Conservation (phyloP, 2,888 invertebrate genomes). For the Aleiodes alternator region DNA sequence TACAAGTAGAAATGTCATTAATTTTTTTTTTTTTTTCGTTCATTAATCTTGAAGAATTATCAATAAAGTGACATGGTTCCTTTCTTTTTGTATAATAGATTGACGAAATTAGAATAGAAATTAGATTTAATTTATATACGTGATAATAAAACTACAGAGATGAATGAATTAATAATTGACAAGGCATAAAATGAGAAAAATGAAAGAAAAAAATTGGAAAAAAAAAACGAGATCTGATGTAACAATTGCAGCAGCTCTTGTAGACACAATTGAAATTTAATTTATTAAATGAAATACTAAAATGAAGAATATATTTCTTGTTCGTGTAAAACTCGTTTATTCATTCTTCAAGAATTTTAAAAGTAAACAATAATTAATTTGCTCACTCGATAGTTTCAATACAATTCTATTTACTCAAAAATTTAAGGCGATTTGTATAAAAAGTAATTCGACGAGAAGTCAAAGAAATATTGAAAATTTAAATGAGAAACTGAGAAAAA, state of each 20-base stretch:
- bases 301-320: background rate
- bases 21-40: conserved; percentile 1
- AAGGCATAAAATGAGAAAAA: background rate
- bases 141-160: conserved; percentile 12
- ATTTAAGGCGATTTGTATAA: conserved; percentile 19
- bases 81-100: conserved; percentile 56
- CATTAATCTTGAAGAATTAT: background rate
- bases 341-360: conserved; percentile 8
- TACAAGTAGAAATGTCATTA: background rate
- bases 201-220: background rate
- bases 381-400: conserved; percentile 22
- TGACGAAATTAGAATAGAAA: conserved; percentile 56
- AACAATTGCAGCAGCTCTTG: conserved; percentile 1
- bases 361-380: background rate
- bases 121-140: conserved; percentile 51
- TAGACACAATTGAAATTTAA: conserved; percentile 15
- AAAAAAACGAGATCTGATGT: conserved; percentile 2
- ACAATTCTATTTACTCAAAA: background rate
- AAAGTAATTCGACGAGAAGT: background rate
- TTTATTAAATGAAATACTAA: conserved; percentile 19
- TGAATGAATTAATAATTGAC: conserved; percentile 2
- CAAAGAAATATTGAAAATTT: background rate
- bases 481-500: conserved; percentile 19
- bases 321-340: conserved; percentile 24
- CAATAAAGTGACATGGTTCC: background rate